Conservation (phyloP, 2,797 vertebrate species). For the Acanthurus tractus region DNA sequence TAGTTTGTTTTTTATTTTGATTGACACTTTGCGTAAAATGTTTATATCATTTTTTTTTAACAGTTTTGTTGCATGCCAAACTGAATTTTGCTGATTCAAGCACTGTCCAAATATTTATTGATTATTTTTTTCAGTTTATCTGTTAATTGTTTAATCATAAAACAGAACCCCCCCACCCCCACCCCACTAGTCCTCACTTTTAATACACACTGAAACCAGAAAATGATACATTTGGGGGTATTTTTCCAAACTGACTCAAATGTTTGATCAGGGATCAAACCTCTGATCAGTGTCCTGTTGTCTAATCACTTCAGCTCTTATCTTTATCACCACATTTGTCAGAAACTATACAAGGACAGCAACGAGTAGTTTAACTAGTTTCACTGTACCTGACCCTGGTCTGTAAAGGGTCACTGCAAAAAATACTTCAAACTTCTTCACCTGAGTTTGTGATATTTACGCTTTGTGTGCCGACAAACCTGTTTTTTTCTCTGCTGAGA, state of each 20-base stretch:
- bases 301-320: background rate
- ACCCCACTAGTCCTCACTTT: background rate
- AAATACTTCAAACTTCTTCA: background rate
- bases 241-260: background rate
- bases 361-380: background rate
- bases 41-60: background rate
- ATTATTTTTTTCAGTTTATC: conserved; percentile 1
- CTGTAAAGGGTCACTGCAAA: conserved; percentile 11
- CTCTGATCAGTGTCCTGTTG: background rate
- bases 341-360: background rate
- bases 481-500: conserved; percentile 83
- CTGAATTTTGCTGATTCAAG: background rate
- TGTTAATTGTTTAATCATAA: background rate
- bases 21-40: background rate
- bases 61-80: background rate
- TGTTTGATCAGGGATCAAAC: background rate
- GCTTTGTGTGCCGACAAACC: conserved; percentile 32
- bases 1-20: background rate
- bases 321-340: background rate
- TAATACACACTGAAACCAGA: background rate
- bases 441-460: conserved; percentile 19
- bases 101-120: background rate
- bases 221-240: no score
- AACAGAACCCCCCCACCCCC: no score
- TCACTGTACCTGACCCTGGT: background rate